Conservation (phyloP, 2,113 vertebrate species). For the Sylvietta virens region DNA sequence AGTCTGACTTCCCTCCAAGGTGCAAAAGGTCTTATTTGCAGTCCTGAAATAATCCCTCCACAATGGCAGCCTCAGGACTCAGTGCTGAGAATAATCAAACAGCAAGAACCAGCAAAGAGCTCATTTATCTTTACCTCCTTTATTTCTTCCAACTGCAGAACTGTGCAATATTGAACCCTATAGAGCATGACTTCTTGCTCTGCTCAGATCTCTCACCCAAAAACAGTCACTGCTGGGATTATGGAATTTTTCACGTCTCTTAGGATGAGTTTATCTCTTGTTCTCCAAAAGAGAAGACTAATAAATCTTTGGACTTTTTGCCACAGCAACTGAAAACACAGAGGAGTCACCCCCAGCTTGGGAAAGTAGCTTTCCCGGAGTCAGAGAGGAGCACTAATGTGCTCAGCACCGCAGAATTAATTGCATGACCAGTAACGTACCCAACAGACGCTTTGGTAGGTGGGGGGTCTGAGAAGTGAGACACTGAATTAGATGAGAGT, state of each 20-base stretch:
- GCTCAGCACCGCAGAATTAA: neutral
- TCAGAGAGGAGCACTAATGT: neutral
- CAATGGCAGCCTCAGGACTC: neutral
- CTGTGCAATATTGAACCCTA: neutral
- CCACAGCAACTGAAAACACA: neutral
- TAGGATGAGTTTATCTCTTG: neutral
- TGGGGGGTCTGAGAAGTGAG: neutral
- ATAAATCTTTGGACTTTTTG: neutral
- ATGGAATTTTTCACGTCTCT: neutral
- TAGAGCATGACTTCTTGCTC: fast-evolving
- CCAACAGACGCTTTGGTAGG: neutral
- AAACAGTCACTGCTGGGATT: neutral
- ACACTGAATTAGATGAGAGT: neutral
- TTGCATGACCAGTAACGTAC: neutral
- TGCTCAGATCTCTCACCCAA: neutral
- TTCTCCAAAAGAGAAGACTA: neutral
- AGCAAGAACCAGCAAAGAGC: neutral
- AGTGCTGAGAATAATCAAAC: neutral
- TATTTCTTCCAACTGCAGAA: neutral
- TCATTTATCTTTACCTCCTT: neutral
- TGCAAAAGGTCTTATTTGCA: neutral
- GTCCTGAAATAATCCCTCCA: neutral
- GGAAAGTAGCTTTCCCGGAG: neutral
- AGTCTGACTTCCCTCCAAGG: neutral
- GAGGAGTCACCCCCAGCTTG: neutral